Evolutionary conservation across 1,140 invertebrate genomes (phyloP).

Genomic region (Brachionus asplanchnoidis): DNA sequence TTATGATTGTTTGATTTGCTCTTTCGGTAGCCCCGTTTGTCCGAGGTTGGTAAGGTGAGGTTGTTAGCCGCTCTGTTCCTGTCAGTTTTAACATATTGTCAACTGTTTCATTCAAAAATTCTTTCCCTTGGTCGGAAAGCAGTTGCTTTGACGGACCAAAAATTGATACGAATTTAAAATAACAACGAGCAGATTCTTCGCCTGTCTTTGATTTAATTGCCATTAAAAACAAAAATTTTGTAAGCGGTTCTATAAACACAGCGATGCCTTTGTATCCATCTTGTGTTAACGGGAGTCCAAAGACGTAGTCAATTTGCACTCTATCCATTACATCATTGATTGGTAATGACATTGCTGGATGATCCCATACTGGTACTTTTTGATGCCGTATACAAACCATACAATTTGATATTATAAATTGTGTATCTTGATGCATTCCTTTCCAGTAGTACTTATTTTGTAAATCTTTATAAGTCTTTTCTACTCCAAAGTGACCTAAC

Average conservation of each 20-base stretch:
- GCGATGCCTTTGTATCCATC: neutral
- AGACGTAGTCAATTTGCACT: slow-evolving; percentile 1
- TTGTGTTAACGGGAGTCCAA: slow-evolving; percentile 1
- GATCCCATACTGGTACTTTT: neutral
- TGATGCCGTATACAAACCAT: neutral
- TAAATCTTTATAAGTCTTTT: neutral
- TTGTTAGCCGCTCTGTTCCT: neutral
- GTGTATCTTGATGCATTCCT: neutral
- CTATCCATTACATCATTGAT: slow-evolving; percentile 1
- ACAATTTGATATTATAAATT: neutral
- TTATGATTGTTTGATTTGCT: neutral
- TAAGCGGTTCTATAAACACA: neutral
- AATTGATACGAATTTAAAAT: neutral
- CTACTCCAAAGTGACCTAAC: slow-evolving; percentile 7
- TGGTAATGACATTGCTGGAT: neutral
- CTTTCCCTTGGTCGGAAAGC: slow-evolving; percentile 20
- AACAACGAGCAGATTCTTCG: slow-evolving; percentile 5
- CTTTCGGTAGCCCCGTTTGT: neutral
- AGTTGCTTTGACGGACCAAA: slow-evolving; percentile 9
- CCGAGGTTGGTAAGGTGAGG: neutral
- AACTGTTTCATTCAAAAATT: slow-evolving; percentile 23
- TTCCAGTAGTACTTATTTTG: slow-evolving; percentile 7
- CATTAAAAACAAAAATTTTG: slow-evolving; percentile 1
- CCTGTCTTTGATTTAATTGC: slow-evolving; percentile 15
- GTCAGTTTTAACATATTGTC: neutral